Evolutionary conservation across 2,797 vertebrate species (phyloP), one percentile per base, ranked within the genome.

Genomic region (Chloroceryle inda): DNA sequence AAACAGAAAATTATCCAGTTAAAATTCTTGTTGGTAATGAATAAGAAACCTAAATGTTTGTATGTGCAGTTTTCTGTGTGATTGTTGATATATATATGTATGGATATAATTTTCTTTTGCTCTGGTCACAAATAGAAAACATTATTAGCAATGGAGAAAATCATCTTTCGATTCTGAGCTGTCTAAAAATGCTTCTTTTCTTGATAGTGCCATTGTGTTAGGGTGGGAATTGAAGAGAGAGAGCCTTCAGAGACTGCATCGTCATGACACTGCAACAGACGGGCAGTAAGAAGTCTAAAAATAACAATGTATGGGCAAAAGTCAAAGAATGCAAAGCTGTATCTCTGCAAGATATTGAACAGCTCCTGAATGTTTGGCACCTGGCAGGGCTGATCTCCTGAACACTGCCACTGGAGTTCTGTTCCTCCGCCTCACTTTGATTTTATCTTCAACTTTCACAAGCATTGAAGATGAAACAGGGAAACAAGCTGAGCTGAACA

Each of bases 1-100:
- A 89, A 92, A 80, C 37, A 68, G 75, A 85, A 92, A 86, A 94
- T 77, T 59, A 95, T 47, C 31, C 71, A 82, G 62, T 71, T 92
- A 92, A 93, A 96, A 89, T 79, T 95, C 81, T 93, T 96, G 66
- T 59, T 29, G 38, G 62, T 85, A 78, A 89, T 13, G 44, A 94
- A 58, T 64, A 86, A 94, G 85, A 81, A 85, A 85, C 3, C 2
- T 50, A 81, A 67, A 52, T 64, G 81, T 72, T 69, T 68, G 18
- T 24, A n/a, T 27, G 17, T 26, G 37, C 44, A 44, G 35, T 40
- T 88, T 82, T 72, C 38, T n/a, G 6, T 5, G 1, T 18, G 49
- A 9, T 35, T 59, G 21, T 44, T 59, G n/a, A 10, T 27, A 7
- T n/a, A 7, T 5, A 11, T n/a, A 6, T 55, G 14, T 37, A 10